Base-by-base conservation (phyloP, 2,797 vertebrate species). In the Trichosurus vulpecula region DNA sequence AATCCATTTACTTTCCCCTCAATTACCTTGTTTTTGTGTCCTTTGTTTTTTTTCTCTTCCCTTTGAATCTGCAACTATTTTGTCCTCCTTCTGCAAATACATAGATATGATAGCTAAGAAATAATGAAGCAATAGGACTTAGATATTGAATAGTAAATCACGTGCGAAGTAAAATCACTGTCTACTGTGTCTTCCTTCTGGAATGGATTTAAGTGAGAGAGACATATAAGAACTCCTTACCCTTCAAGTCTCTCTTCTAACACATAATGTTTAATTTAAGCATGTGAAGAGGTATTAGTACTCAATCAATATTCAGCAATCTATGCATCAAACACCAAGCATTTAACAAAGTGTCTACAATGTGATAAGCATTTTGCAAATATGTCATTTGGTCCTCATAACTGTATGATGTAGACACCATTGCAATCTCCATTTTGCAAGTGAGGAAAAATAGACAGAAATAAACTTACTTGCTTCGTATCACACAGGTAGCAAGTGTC, bases 291-390 rank as follows among this genome's bases (percentile, higher is more conserved):
- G 31, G 53, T 56, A 81, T 61, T 94, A 92, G 6, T 58, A 90
- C 61, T 95, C n/a, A 92, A 92, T 57, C 93, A 96, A 58, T 1
- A 90, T 95, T 91, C 93, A 90, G 35, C 58, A 52, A 58, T 91
- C 52, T 57, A 91, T 55, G 47, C 3, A 94, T 54, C 5, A 66
- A 57, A 57, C 5, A 57, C 56, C 56, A 27, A 57, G 6, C 54
- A 55, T 55, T 55, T 55, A 55, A n/a, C 16, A 22, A 55, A 55
- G 54, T 55, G 14, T 27, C 56, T 57, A 56, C 81, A 89, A 91
- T 92, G 90, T 35, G 51, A 5, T 93, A 91, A 14, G 2, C 2
- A 57, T 2, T 92, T 91, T 91, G 31, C 92, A 95, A 94, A 53
- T 56, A n/a, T n/a, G n/a, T n/a, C n/a, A n/a, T n/a, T n/a, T n/a